Conservation (phyloP, 2,888 invertebrate genomes). For the Erebia aethiops region DNA sequence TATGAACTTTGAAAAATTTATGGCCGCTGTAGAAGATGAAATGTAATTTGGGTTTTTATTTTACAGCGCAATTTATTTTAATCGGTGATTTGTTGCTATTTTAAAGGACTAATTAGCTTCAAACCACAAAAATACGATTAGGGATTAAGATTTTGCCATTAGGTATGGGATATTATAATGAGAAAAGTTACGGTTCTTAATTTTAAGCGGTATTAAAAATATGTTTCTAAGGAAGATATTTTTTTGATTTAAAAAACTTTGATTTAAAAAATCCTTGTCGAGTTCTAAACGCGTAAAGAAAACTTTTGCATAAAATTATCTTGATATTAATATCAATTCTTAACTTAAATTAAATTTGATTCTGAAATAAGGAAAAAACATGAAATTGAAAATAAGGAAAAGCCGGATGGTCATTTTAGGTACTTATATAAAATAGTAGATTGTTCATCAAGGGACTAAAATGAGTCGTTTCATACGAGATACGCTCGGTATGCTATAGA, state of each 20-base stretch:
- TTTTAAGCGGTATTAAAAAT: background rate
- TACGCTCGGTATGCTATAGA: too few species aligned
- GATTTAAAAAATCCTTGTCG: too few species aligned
- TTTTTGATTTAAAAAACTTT: too few species aligned
- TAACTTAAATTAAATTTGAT: background rate
- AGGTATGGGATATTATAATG: background rate
- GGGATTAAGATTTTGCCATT: background rate
- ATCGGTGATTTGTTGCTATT: conserved; percentile 23
- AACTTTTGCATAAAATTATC: background rate
- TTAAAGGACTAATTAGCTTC: conserved; percentile 6
- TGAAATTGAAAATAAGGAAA: too few species aligned
- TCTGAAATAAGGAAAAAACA: background rate
- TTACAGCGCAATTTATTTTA: conserved; percentile 19
- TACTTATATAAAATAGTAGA: too few species aligned
- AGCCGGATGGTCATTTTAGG: too few species aligned
- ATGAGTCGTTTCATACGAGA: too few species aligned
- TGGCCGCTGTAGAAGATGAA: conserved; percentile 24
- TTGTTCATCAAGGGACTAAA: too few species aligned
- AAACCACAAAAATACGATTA: conserved; percentile 8
- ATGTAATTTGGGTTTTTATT: conserved; percentile 22
- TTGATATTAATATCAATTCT: too few species aligned
- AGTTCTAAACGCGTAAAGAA: too few species aligned
- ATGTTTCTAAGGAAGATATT: too few species aligned
- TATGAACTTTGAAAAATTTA: conserved; percentile 29
- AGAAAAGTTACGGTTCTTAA: background rate